Evolutionary conservation across 2,797 vertebrate genomes (phyloP).

Genomic region (Dicrostonyx torquatus): DNA sequence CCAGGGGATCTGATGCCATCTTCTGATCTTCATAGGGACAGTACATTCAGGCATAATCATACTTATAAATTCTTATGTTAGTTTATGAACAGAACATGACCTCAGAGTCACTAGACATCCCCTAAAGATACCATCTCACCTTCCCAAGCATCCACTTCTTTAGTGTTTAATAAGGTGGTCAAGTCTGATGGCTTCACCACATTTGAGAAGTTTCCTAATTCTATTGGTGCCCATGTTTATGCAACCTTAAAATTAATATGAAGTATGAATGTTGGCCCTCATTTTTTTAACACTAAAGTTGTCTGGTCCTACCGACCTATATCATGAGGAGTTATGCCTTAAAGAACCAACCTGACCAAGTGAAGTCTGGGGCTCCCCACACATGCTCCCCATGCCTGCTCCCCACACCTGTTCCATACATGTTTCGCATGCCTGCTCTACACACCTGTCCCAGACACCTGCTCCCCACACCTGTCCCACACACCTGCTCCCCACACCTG

Average conservation of each 20-base stretch:
- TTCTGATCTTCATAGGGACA: neutral
- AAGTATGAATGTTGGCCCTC: neutral
- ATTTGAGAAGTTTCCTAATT: neutral
- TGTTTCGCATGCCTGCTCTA: neutral
- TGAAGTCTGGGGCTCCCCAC: neutral
- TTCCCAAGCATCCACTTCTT: neutral
- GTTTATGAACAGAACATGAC: neutral
- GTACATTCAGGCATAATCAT: neutral
- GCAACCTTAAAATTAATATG: neutral
- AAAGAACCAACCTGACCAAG: neutral
- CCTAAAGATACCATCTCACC: neutral
- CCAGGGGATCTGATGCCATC: neutral
- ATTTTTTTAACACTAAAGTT: neutral
- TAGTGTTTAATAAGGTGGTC: neutral
- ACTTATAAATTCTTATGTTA: too few species aligned
- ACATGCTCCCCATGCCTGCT: too few species aligned
- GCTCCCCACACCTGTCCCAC: neutral
- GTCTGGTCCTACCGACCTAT: neutral
- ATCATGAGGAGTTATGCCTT: neutral
- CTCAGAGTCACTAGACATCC: neutral
- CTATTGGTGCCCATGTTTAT: neutral
- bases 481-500: neutral
- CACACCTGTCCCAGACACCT: rapidly evolving
- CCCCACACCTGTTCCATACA: neutral
- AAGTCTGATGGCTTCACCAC: neutral